Base-by-base conservation (phyloP, 2,113 vertebrate genomes). In the Microcebus jonahi region DNA sequence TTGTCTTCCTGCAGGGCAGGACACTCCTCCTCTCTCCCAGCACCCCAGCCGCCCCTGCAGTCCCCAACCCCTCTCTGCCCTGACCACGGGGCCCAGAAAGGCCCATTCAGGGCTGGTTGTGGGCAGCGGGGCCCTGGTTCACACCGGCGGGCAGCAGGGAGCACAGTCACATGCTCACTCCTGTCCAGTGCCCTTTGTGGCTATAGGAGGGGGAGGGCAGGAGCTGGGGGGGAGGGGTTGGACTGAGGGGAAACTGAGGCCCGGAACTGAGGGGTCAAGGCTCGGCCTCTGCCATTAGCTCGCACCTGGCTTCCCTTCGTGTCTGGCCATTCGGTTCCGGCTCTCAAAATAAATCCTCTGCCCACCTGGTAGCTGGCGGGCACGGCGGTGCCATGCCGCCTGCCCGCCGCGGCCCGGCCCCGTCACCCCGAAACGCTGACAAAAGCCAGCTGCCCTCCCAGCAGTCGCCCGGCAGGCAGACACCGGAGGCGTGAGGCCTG, bases 381-480 rank as follows among this genome's bases (percentile, higher is more conserved):
- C 65, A 0, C 0, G 77, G 45, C 71, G 29, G 34, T 36, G 79
- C 86, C 86, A 20, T 3, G 25, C 53, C 0, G 50, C 77, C 82
- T 34, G 92, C 39, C 48, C 29, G 39, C 82, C 55, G n/a, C 50
- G 14, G 77, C 21, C 63, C 23, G 4, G 96, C 75, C 85, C 0
- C 17, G 96, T 76, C 77, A 81, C 87, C 75, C 86, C 25, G 8
- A 88, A 55, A 48, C 3, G 65, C 95, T 76, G 95, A 91, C 57
- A 11, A 29, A 88, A 89, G 87, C 90, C 95, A 91, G 94, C 94
- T 83, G 94, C 87, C 76, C 59, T 90, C 87, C 70, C 67, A 18
- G 89, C 5, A 6, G 94, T 8, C 12, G 5, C 82, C 45, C 8
- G 23, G 90, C 91, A 53, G 86, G 77, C 86, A 67, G 91, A 73